Base-by-base conservation (phyloP, 2,888 invertebrate genomes). In the Lycia hirtaria region DNA sequence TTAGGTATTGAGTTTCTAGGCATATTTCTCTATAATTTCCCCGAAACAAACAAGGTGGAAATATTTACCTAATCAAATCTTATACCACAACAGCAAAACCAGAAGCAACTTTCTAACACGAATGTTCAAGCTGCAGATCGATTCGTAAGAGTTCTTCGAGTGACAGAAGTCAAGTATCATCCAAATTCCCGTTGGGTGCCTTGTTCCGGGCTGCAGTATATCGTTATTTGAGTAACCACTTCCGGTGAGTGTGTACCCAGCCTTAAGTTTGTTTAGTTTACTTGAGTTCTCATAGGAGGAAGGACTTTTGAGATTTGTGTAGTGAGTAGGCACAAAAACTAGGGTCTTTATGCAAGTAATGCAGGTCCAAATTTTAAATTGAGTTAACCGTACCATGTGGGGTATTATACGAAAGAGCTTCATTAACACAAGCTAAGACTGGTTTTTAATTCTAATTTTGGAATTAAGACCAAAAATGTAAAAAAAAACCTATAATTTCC, bases 171-270 rank as follows among this genome's bases (percentile, higher is more conserved):
- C 32, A 19, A 35, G 19, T 35, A 35, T 12, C 7, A 22, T 22
- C 22, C 3, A 22, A 24, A 12, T 22, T 14, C 40, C 37, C 44
- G 43, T 32, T 44, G 44, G 26, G 50, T 33, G 38, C 24, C 44
- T 44, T 51, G 56, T 57, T 57, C 51, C 56, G 33, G 40, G 26
- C 40, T 38, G 30, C 24, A 24, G 24, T 41, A 41, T 47, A 30
- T 50, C 56, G 50, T 45, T 56, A 56, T 50, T 56, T 24, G 35
- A 35, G 37, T 54, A 49, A 49, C 56, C 30, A 56, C 49, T 56
- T 32, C 20, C 30, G 19, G 14, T 47, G 38, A 56, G 48, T 54
- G 33, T 37, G 52, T 53, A 22, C 20, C 37, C n/a, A 26, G 33
- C 20, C 28, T 47, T 19, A 26, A 17, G 44, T 44, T 54, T 48